Conservation (phyloP, 2,797 vertebrate genomes). For the Hephaestus fuliginosus region DNA sequence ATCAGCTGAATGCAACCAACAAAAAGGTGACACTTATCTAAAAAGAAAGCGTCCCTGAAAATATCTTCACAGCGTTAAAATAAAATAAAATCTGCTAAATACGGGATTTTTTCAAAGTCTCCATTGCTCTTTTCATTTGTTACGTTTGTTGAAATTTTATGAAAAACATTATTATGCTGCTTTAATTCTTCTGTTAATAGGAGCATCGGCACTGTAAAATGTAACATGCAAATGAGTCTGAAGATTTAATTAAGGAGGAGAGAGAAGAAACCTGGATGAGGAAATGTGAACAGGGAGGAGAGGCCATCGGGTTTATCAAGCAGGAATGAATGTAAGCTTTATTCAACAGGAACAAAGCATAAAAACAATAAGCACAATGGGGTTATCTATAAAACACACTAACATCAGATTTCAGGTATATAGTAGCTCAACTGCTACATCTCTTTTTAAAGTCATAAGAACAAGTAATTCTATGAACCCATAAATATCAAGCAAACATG, state of each 20-base stretch:
- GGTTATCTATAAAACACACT: neutral
- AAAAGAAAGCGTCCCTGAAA: neutral
- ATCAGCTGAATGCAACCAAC: constrained; percentile 42
- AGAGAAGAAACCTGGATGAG: neutral
- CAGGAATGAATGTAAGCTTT: constrained; percentile 29
- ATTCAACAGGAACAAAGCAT: constrained; percentile 18
- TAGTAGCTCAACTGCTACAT: neutral
- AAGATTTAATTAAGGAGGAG: constrained; percentile 14
- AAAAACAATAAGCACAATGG: neutral
- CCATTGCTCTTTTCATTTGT: neutral
- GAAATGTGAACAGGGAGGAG: neutral
- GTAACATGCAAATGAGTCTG: neutral
- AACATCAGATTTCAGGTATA: neutral
- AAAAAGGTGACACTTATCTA: constrained; percentile 36
- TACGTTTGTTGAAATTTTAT: neutral
- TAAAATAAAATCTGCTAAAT: neutral
- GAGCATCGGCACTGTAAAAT: constrained; percentile 9
- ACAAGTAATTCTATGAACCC: constrained; percentile 43
- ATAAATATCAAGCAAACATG: constrained; percentile 38
- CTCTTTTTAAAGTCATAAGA: neutral
- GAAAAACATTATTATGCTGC: neutral
- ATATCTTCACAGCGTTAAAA: constrained; percentile 1
- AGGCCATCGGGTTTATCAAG: constrained; percentile 17
- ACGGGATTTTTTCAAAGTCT: neutral
- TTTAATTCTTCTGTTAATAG: neutral